phyloP scores from a whole-genome alignment of 2,888 invertebrate genomes.

The Parthenolecanium corni region DNA sequence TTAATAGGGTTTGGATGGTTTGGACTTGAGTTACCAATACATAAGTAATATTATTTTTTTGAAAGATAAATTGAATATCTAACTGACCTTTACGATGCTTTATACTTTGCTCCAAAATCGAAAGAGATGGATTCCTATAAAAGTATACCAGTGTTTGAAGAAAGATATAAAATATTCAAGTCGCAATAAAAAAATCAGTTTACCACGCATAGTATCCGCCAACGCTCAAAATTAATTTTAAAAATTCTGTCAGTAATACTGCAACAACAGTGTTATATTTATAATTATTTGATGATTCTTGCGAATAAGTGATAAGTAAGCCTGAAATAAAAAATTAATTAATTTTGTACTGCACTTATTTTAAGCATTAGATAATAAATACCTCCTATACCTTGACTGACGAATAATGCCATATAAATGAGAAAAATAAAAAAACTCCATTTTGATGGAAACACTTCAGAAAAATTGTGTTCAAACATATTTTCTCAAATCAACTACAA shows the following conservation, averaged over 20 bases:
- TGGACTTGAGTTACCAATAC: too few species aligned
- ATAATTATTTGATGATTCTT: constrained; percentile 69
- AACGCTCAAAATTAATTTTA: constrained; percentile 66
- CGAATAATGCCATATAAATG: constrained; percentile 75
- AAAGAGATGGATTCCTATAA: too few species aligned
- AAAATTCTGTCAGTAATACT: constrained; percentile 73
- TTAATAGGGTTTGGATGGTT: too few species aligned
- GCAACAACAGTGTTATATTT: constrained; percentile 79
- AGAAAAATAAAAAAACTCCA: constrained; percentile 68
- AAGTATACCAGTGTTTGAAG: too few species aligned
- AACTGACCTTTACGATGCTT: constrained; percentile 2
- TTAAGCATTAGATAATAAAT: too few species aligned
- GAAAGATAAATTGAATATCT: too few species aligned
- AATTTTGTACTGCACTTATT: too few species aligned
- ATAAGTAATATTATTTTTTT: not conserved
- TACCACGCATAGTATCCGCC: constrained; percentile 59
- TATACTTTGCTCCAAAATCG: not conserved
- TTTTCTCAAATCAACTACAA: not conserved
- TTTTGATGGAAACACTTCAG: constrained; percentile 72
- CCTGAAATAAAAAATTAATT: constrained; percentile 50
- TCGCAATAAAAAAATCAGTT: constrained; percentile 30
- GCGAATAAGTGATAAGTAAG: constrained; percentile 81
- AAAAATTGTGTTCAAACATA: constrained; percentile 30
- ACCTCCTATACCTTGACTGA: constrained; percentile 66
- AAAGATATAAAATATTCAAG: too few species aligned